Conservation (phyloP, 2,113 vertebrate genomes). For the Sander lucioperca region DNA sequence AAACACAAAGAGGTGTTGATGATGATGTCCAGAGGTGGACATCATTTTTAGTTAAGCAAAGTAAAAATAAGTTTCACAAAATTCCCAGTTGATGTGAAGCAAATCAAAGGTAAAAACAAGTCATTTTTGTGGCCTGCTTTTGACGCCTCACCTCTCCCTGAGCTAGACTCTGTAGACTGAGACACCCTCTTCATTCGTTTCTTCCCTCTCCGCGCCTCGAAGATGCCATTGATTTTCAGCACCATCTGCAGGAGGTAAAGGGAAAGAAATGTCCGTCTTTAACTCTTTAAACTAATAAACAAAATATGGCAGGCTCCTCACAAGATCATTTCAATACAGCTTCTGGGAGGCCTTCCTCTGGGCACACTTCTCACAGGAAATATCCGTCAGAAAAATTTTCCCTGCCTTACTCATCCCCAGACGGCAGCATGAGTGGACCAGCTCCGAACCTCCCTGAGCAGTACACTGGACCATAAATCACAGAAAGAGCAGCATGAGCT, state of each 20-base stretch:
- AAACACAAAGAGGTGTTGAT: not conserved
- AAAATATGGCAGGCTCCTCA: constrained; percentile 5
- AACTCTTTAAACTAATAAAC: constrained; percentile 33
- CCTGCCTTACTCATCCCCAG: constrained; percentile 34
- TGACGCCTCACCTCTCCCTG: constrained; percentile 90
- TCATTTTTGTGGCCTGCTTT: not conserved
- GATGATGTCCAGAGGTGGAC: not conserved
- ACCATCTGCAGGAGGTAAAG: constrained; percentile 87
- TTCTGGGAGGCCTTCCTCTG: constrained; percentile 28
- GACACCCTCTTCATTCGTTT: constrained; percentile 95
- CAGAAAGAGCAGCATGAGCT: constrained; percentile 6
- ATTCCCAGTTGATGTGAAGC: not conserved
- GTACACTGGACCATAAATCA: constrained; percentile 44
- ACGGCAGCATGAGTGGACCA: constrained; percentile 38
- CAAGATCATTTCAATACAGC: constrained; percentile 26
- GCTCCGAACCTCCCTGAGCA: constrained; percentile 10
- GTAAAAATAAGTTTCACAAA: not conserved
- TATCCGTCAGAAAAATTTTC: constrained; percentile 19
- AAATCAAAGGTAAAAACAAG: not conserved
- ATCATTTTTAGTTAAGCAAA: too few relatives aligned
- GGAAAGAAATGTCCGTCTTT: constrained; percentile 36
- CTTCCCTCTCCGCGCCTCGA: constrained; percentile 94
- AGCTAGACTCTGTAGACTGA: constrained; percentile 92
- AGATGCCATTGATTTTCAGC: constrained; percentile 94
- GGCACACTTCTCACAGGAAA: constrained; percentile 51